These are phyloP conservation scores for Mesocentrotus franciscanus DNA, from an alignment of 53 echinoderm and acorn worm species.

Conservation along the genomic window DNA sequence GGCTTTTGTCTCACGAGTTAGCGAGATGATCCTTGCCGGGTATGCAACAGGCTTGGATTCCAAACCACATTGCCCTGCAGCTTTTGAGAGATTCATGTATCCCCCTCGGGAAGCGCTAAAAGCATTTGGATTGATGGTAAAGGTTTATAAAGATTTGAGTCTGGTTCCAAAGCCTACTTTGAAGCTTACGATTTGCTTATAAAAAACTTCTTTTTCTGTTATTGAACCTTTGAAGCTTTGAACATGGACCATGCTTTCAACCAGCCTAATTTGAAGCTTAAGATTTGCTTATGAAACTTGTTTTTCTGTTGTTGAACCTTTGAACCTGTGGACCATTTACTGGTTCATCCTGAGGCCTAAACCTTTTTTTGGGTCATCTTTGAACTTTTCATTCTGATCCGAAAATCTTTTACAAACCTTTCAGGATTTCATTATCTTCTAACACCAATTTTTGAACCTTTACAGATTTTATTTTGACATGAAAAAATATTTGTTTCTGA, in stretches of 20 bases:
- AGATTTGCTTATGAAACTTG: no score
- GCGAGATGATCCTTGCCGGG: neutral
- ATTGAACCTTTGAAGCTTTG: neutral
- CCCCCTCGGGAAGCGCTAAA: neutral
- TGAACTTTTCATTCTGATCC: neutral
- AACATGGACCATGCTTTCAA: no score
- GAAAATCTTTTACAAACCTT: neutral
- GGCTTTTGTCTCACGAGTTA: conserved; percentile 1
- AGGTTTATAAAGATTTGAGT: neutral
- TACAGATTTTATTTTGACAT: no score
- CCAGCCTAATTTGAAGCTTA: neutral
- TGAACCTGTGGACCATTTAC: neutral
- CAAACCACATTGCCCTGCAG: neutral
- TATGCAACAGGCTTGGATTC: neutral
- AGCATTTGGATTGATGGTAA: neutral
- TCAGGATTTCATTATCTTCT: neutral
- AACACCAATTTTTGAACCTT: no score
- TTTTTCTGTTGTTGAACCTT: no score
- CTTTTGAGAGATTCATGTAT: neutral
- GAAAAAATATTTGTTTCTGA: no score
- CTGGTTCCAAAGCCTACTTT: neutral
- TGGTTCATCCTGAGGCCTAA: no score
- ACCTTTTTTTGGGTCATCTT: neutral
- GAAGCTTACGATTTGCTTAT: no score
- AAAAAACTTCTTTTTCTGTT: no score